phyloP scores from a whole-genome alignment of 1,140 invertebrate genomes.

The Subanguina moxae region DNA sequence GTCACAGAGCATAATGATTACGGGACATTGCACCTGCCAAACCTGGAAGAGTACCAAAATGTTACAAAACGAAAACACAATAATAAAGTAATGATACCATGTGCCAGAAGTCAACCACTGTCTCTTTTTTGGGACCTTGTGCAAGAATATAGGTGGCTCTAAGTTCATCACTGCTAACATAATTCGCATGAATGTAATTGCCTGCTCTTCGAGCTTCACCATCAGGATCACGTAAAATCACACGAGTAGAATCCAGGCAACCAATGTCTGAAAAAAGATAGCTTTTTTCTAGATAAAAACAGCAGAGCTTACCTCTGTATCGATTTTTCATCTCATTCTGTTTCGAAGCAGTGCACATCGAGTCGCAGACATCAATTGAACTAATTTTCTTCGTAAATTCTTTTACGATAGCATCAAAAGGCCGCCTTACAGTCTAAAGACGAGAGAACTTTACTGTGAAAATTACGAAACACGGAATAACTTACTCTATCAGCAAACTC shows the following conservation, averaged over 20 bases:
- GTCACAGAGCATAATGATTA: slow-evolving; percentile 62
- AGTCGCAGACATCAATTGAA: background rate
- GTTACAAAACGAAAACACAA: background rate
- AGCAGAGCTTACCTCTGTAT: background rate
- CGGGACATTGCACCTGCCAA: slow-evolving; percentile 60
- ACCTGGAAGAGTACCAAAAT: slow-evolving; percentile 24
- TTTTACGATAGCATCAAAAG: background rate
- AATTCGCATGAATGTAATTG: slow-evolving; percentile 30
- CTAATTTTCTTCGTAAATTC: background rate
- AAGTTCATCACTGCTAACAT: slow-evolving; percentile 19
- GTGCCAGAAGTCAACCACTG: slow-evolving; percentile 62
- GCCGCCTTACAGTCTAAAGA: background rate
- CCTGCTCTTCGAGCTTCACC: slow-evolving; percentile 9
- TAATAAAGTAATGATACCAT: slow-evolving; percentile 46
- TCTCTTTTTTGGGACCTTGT: slow-evolving; percentile 61
- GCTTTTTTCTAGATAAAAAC: background rate
- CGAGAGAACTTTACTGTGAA: background rate
- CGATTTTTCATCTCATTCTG: background rate
- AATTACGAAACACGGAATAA: background rate
- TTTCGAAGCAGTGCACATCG: background rate
- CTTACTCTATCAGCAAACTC: background rate
- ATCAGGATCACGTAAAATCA: slow-evolving; percentile 11
- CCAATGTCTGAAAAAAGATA: slow-evolving; percentile 10
- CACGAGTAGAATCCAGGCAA: slow-evolving; percentile 27
- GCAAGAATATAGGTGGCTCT: slow-evolving; percentile 33